Percentiles rank a stretch among this genome's conserved stretches.
phyloP scores from a whole-genome alignment of 2,797 vertebrate genomes.

The Intellagama lesueurii region DNA sequence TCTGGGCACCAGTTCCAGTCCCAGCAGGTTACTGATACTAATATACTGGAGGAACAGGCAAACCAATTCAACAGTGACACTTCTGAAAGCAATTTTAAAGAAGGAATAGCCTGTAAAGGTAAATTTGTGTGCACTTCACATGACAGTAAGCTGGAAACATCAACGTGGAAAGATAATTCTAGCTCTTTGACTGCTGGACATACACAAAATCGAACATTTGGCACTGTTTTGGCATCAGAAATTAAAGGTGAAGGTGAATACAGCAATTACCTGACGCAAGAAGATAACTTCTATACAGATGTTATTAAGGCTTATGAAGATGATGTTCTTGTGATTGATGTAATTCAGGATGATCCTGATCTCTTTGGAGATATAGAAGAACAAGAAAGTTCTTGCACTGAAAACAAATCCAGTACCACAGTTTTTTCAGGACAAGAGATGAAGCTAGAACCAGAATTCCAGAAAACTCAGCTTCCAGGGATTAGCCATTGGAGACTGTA shows the following conservation, averaged over 20 bases:
- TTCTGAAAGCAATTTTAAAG: slow-evolving; percentile 54
- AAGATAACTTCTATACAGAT: slow-evolving; percentile 71
- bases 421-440: slow-evolving; percentile 43
- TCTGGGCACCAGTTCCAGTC: slow-evolving; percentile 37
- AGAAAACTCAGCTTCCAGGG: slow-evolving; percentile 51
- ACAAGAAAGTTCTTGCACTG: slow-evolving; percentile 51
- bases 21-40: background rate
- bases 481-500: slow-evolving; percentile 29
- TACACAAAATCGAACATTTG: slow-evolving; percentile 39
- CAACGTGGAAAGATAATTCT: slow-evolving; percentile 43
- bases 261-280: slow-evolving; percentile 48
- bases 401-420: background rate
- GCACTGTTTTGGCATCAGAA: slow-evolving; percentile 45
- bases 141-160: slow-evolving; percentile 40
- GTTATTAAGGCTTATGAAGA: slow-evolving; percentile 87
- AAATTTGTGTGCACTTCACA: background rate
- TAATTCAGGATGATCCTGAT: slow-evolving; percentile 92
- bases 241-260: slow-evolving; percentile 46
- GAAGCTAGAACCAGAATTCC: slow-evolving; percentile 25
- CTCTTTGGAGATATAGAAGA: slow-evolving; percentile 83
- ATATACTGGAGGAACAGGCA: slow-evolving; percentile 15
- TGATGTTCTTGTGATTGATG: slow-evolving; percentile 91
- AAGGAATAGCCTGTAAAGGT: slow-evolving; percentile 1
- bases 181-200: slow-evolving; percentile 35
- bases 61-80: slow-evolving; percentile 16